Percentiles rank a stretch among this genome's conserved stretches.
phyloP scores from a whole-genome alignment of 2,113 vertebrate species.

The Osmerus eperlanus region DNA sequence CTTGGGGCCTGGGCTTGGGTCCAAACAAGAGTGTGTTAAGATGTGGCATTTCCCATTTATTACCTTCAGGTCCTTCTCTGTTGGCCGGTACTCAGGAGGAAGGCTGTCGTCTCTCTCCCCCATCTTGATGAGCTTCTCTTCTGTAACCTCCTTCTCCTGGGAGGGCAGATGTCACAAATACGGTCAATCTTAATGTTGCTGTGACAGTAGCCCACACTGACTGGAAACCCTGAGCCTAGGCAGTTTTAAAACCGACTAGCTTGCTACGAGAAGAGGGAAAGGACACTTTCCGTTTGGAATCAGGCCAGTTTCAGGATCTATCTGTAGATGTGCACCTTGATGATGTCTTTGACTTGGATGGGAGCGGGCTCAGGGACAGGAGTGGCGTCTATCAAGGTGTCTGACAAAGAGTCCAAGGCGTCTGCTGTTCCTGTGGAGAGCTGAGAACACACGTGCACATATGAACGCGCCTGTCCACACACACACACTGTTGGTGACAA shows the following conservation, averaged over 20 bases:
- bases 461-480: background rate
- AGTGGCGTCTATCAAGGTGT: slow-evolving; percentile 60
- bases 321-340: slow-evolving; percentile 57
- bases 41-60: too few relatives aligned
- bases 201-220: background rate
- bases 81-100: slow-evolving; percentile 65
- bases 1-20: too few relatives aligned
- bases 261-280: too few relatives aligned
- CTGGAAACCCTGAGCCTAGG: background rate
- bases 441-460: slow-evolving; percentile 31
- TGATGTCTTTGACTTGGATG: slow-evolving; percentile 47
- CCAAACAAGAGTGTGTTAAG: too few relatives aligned
- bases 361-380: slow-evolving; percentile 54
- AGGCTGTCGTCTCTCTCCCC: slow-evolving; percentile 72
- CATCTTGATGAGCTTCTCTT: slow-evolving; percentile 65
- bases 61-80: slow-evolving; percentile 64
- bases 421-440: slow-evolving; percentile 37
- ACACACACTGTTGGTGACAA: background rate
- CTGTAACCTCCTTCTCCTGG: slow-evolving; percentile 64
- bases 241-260: background rate
- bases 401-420: slow-evolving; percentile 69
- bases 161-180: background rate
- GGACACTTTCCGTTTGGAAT: too few relatives aligned
- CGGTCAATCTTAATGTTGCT: background rate
- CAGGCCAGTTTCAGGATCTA: too few relatives aligned